Evolutionary conservation across 2,888 invertebrate genomes (phyloP).

Genomic region (Gari tellinella): DNA sequence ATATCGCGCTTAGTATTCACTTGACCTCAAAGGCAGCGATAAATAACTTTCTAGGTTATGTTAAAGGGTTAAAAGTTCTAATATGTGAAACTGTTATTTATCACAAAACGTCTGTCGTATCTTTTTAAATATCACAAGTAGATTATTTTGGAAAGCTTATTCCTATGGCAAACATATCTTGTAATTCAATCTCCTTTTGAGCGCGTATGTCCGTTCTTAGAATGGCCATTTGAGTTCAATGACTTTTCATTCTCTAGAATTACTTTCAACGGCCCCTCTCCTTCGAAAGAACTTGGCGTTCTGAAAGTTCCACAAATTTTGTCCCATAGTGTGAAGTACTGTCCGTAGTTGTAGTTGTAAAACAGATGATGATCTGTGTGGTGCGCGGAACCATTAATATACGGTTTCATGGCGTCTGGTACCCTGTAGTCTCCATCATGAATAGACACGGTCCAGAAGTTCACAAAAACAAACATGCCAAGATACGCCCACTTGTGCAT

Average conservation of each 20-base stretch:
- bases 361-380: slow-evolving; percentile 85
- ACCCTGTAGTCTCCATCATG: slow-evolving; percentile 85
- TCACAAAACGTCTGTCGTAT: no score
- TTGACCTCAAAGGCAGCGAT: no score
- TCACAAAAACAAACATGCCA: slow-evolving; percentile 84
- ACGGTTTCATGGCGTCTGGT: slow-evolving; percentile 80
- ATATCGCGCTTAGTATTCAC: no score
- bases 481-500: slow-evolving; percentile 85
- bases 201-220: no score
- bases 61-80: no score
- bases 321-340: slow-evolving; percentile 86
- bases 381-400: slow-evolving; percentile 85
- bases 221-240: no score
- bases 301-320: slow-evolving; percentile 83
- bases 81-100: no score
- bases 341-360: slow-evolving; percentile 86
- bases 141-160: no score
- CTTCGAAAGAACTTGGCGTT: slow-evolving; percentile 82
- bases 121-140: no score
- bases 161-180: no score
- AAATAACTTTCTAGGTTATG: no score
- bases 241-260: slow-evolving; percentile 53
- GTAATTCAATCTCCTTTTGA: no score
- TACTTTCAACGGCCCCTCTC: slow-evolving; percentile 78
- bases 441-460: slow-evolving; percentile 86